These are phyloP conservation scores for Chrysina gloriosa DNA, from an alignment of 2,888 invertebrate species.

Conservation along the genomic window DNA sequence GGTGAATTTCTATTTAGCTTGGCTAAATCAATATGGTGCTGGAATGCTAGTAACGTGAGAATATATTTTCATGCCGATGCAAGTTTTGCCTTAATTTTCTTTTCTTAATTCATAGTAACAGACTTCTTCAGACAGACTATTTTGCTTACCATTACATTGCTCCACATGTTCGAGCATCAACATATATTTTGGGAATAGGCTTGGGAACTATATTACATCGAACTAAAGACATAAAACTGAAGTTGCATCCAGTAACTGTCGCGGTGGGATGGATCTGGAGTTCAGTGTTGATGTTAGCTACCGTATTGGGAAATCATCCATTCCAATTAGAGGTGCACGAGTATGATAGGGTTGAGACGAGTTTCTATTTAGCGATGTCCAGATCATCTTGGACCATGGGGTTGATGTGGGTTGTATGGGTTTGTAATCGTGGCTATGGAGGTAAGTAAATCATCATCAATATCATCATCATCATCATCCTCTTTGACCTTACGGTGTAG, in stretches of 20 bases:
- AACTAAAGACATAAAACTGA: slow-evolving; percentile 54
- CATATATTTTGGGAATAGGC: slow-evolving; percentile 60
- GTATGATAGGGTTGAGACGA: slow-evolving; percentile 59
- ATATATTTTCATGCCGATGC: neutral
- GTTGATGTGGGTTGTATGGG: slow-evolving; percentile 67
- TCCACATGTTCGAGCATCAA: slow-evolving; percentile 58
- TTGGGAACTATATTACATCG: slow-evolving; percentile 58
- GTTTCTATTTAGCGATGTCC: slow-evolving; percentile 63
- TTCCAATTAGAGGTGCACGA: slow-evolving; percentile 57
- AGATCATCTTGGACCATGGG: slow-evolving; percentile 66
- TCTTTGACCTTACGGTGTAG: too few relatives aligned
- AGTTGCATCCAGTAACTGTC: slow-evolving; percentile 50
- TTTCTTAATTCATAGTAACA: slow-evolving; percentile 49
- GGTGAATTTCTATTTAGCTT: slow-evolving; percentile 60
- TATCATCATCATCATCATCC: too few relatives aligned
- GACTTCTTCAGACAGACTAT: slow-evolving; percentile 52
- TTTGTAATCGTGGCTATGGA: slow-evolving; percentile 66
- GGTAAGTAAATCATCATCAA: slow-evolving; percentile 56
- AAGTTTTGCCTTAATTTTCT: neutral
- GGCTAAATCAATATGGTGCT: slow-evolving; percentile 58
- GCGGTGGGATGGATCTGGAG: slow-evolving; percentile 52
- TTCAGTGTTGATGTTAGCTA: slow-evolving; percentile 50
- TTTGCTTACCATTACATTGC: slow-evolving; percentile 58
- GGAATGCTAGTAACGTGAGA: slow-evolving; percentile 64
- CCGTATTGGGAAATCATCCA: slow-evolving; percentile 55